phyloP scores from a whole-genome alignment of 2,888 invertebrate genomes.

The Lepetodrilus schrolli region DNA sequence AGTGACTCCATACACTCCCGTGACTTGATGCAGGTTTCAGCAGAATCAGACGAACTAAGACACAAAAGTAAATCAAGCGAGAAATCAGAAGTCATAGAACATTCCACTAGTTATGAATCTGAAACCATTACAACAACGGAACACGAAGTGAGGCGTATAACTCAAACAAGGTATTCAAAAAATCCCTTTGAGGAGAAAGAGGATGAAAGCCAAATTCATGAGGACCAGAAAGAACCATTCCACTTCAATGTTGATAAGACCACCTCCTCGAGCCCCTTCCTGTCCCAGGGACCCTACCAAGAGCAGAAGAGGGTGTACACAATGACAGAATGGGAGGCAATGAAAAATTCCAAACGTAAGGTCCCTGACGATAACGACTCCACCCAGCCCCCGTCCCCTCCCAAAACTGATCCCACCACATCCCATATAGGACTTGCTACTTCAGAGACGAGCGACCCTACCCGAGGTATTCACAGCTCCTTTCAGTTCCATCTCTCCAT shows the following conservation, averaged over 20 bases:
- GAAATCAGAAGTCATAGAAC: background rate
- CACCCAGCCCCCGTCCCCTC: constrained; percentile 34
- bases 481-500: background rate
- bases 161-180: constrained; percentile 34
- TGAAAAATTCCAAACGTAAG: constrained; percentile 55
- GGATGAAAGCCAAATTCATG: constrained; percentile 33
- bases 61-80: constrained; percentile 12
- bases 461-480: constrained; percentile 14
- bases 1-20: constrained; percentile 59
- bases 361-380: background rate
- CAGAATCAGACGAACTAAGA: constrained; percentile 65
- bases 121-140: constrained; percentile 16
- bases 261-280: constrained; percentile 33
- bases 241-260: constrained; percentile 37
- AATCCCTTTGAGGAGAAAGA: constrained; percentile 61
- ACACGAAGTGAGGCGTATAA: constrained; percentile 3
- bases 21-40: constrained; percentile 72
- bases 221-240: constrained; percentile 31
- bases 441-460: constrained; percentile 9
- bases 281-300: constrained; percentile 63
- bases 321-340: constrained; percentile 72
- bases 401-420: constrained; percentile 7
- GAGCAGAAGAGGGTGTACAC: constrained; percentile 68
- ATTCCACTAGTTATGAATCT: background rate
- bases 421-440: constrained; percentile 14